Percentiles rank a stretch among this genome's conserved stretches.
Conservation (phyloP, 2,113 vertebrate species). For the Hemicordylus capensis region DNA sequence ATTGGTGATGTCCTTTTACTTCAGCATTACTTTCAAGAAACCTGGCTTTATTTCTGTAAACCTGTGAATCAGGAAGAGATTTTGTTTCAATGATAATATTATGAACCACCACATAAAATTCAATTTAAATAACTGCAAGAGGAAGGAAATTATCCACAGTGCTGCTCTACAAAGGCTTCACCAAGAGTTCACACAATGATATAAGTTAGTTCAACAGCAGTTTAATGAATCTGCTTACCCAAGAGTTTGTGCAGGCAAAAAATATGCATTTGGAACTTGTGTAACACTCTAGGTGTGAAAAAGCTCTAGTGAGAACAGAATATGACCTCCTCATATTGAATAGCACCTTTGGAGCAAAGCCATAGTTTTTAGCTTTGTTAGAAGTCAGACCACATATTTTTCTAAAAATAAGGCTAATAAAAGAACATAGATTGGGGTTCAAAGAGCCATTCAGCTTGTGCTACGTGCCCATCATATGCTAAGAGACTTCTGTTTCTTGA, state of each 20-base stretch:
- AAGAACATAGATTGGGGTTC: background rate
- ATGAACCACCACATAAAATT: background rate
- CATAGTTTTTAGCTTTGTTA: background rate
- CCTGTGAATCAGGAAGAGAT: conserved; percentile 77
- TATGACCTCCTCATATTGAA: too few species aligned
- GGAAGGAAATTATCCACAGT: background rate
- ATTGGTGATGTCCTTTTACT: conserved; percentile 69
- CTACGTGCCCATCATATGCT: background rate
- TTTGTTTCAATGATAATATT: conserved; percentile 55
- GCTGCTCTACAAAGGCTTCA: background rate
- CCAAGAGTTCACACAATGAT: background rate
- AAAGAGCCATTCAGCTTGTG: background rate
- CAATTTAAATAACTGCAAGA: background rate
- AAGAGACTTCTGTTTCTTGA: background rate
- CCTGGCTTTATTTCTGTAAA: conserved; percentile 90
- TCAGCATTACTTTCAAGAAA: conserved; percentile 87
- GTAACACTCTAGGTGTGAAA: background rate
- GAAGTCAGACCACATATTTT: background rate
- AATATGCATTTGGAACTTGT: background rate
- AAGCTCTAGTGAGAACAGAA: background rate
- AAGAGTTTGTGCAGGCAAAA: too few species aligned
- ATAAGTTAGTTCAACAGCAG: background rate
- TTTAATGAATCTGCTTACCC: background rate
- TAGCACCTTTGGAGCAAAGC: background rate
- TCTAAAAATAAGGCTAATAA: too few species aligned